phyloP scores from a whole-genome alignment of 2,113 vertebrate species.

The Sphaerodactylus townsendi region DNA sequence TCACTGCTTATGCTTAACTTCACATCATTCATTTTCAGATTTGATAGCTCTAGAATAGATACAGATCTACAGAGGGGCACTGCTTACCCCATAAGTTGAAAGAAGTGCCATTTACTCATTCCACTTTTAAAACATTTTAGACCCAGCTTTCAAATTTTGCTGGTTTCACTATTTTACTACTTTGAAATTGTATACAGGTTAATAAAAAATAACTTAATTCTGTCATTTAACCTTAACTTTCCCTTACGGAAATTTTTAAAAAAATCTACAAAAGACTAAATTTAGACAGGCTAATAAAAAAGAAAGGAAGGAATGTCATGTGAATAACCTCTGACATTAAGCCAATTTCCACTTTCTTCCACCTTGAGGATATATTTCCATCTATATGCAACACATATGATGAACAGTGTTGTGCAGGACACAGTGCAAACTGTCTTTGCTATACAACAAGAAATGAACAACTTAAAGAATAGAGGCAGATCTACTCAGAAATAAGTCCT shows the following conservation, averaged over 20 bases:
- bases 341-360: constrained; percentile 75
- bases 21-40: too few relatives aligned
- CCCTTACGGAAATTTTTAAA: constrained; percentile 37
- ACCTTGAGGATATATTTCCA: constrained; percentile 74
- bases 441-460: constrained; percentile 51
- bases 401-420: constrained; percentile 28
- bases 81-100: too few relatives aligned
- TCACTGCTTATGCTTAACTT: too few relatives aligned
- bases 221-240: constrained; percentile 61
- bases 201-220: constrained; percentile 56
- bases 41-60: too few relatives aligned
- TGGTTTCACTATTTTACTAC: constrained; percentile 35
- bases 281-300: constrained; percentile 76
- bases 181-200: constrained; percentile 55
- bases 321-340: constrained; percentile 75
- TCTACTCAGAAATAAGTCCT: too few relatives aligned
- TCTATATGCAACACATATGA: constrained; percentile 63
- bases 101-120: constrained; percentile 11
- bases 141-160: background rate
- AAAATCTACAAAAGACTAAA: constrained; percentile 63
- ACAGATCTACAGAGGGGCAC: too few relatives aligned
- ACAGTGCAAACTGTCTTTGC: constrained; percentile 20
- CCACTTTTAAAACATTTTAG: constrained; percentile 30
- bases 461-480: background rate
- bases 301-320: constrained; percentile 67